Conservation (phyloP, 2,113 vertebrate species). For the Bubo bubo region DNA sequence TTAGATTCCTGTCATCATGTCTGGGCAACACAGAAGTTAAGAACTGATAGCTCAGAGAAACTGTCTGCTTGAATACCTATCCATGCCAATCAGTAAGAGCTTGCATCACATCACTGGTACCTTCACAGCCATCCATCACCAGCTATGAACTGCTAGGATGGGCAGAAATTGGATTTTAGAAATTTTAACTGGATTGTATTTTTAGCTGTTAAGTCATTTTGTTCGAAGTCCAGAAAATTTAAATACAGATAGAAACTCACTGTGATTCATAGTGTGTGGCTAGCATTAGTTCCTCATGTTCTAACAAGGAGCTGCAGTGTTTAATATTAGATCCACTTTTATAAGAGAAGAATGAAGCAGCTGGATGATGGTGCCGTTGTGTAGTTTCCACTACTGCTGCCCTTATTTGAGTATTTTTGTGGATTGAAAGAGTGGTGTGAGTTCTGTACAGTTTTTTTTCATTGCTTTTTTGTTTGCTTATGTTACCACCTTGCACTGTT, state of each 20-base stretch:
- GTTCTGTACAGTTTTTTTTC: background rate
- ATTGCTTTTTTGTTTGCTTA: background rate
- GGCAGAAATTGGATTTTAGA: background rate
- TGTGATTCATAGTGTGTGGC: background rate
- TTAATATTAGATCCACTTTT: background rate
- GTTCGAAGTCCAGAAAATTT: slow-evolving; percentile 1
- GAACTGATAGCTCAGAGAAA: background rate
- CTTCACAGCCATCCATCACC: background rate
- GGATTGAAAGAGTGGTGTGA: background rate
- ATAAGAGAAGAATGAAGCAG: background rate
- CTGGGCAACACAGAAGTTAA: background rate
- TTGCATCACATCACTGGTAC: background rate
- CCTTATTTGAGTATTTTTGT: background rate
- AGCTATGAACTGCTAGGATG: background rate
- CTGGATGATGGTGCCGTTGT: background rate
- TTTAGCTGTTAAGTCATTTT: slow-evolving; percentile 39
- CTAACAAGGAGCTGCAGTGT: background rate
- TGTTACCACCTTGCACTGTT: background rate
- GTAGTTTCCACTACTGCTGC: background rate
- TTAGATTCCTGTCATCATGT: background rate
- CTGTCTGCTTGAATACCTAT: background rate
- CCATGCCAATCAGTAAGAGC: background rate
- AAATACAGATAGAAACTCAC: background rate
- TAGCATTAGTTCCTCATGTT: background rate
- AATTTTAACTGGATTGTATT: background rate